These are phyloP conservation scores for Sminthopsis crassicaudata DNA, from an alignment of 2,113 vertebrate genomes.

Conservation along the genomic window DNA sequence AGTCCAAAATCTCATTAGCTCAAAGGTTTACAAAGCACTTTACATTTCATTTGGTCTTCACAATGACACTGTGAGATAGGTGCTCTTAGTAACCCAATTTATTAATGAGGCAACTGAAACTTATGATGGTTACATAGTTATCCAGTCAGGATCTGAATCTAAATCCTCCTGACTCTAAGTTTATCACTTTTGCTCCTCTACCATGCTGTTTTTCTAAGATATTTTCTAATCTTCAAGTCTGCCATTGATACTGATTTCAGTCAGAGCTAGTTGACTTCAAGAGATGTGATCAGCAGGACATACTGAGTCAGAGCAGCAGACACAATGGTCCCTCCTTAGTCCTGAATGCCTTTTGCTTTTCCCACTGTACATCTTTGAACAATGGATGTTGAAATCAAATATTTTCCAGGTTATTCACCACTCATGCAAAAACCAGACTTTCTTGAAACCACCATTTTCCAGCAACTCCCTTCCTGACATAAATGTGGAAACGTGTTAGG, in stretches of 20 bases:
- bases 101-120: neutral
- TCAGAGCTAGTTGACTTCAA: neutral
- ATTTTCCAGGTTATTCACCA: neutral
- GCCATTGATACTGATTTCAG: neutral
- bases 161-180: neutral
- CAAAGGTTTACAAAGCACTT: neutral
- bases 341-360: neutral
- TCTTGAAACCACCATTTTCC: conserved; percentile 2
- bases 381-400: conserved; percentile 9
- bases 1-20: neutral
- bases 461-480: neutral
- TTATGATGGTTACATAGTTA: neutral
- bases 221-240: neutral
- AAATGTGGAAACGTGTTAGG: neutral
- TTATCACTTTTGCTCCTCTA: neutral
- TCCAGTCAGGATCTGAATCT: neutral
- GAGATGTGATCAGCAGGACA: neutral
- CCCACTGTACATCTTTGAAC: neutral
- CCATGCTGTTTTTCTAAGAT: neutral
- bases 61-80: neutral
- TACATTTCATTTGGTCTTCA: neutral
- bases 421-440: conserved; percentile 4
- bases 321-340: neutral
- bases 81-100: neutral
- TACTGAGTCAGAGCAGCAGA: neutral